These are phyloP conservation scores for Microtus montanus DNA, from an alignment of 2,113 vertebrate species.

Conservation along the genomic window DNA sequence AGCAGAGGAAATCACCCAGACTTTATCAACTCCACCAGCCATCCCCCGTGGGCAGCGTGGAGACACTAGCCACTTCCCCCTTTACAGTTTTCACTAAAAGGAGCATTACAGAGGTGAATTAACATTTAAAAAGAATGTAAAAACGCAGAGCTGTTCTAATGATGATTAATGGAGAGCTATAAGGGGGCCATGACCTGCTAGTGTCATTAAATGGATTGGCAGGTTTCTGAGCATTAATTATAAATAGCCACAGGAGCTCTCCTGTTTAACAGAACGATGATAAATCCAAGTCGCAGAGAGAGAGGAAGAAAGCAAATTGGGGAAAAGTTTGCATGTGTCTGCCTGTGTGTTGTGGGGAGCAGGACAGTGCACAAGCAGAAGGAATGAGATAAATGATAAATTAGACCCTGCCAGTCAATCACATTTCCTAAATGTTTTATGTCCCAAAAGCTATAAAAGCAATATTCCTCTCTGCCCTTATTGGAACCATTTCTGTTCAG, in stretches of 20 bases:
- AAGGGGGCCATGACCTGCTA: constrained; percentile 86
- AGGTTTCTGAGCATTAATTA: constrained; percentile 90
- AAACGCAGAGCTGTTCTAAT: constrained; percentile 87
- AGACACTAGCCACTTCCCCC: constrained; percentile 78
- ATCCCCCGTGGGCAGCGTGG: constrained; percentile 62
- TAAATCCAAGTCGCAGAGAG: constrained; percentile 81
- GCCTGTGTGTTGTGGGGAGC: constrained; percentile 17
- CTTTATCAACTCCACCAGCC: constrained; percentile 80
- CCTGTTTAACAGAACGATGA: constrained; percentile 83
- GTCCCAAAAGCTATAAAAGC: constrained; percentile 89
- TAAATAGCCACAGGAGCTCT: constrained; percentile 87
- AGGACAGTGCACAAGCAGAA: background rate
- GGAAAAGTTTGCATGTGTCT: constrained; percentile 34
- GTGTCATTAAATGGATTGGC: constrained; percentile 89
- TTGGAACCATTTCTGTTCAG: constrained; percentile 86
- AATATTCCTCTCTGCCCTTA: constrained; percentile 88
- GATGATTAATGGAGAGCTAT: constrained; percentile 88
- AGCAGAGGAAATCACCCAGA: constrained; percentile 67
- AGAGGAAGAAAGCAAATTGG: constrained; percentile 64
- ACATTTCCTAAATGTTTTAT: constrained; percentile 88
- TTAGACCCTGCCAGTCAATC: constrained; percentile 85
- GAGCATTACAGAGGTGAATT: constrained; percentile 87
- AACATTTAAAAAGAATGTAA: constrained; percentile 88
- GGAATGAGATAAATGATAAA: constrained; percentile 84
- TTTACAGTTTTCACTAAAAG: constrained; percentile 85